Evolutionary conservation across 2,888 invertebrate genomes (phyloP).

Genomic region (Ornithoptera alexandrae): DNA sequence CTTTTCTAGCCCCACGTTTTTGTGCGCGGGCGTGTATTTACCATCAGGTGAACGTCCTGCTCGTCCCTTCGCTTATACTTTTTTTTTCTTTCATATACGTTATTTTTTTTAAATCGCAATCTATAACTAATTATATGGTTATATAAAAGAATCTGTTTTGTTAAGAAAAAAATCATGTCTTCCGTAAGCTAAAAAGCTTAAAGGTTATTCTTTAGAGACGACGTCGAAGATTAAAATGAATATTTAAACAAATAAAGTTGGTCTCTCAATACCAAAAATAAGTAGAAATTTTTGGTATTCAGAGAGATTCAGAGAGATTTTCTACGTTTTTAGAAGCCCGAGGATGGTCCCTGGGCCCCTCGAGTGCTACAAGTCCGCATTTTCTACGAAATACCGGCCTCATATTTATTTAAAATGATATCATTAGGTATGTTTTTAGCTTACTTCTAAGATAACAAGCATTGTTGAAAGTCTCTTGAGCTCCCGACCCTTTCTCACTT

Average conservation of each 20-base stretch:
- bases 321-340: slow-evolving; percentile 28
- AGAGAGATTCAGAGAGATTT: slow-evolving; percentile 22
- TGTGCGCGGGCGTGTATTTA: no score
- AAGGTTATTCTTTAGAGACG: slow-evolving; percentile 10
- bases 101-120: no score
- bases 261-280: slow-evolving; percentile 25
- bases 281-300: slow-evolving; percentile 3
- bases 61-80: no score
- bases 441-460: slow-evolving; percentile 78
- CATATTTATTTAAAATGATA: slow-evolving; percentile 73
- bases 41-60: no score
- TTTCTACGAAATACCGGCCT: slow-evolving; percentile 38
- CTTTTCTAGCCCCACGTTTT: no score
- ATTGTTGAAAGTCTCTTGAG: slow-evolving; percentile 79
- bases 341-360: slow-evolving; percentile 27
- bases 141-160: background rate
- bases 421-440: slow-evolving; percentile 73
- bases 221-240: slow-evolving; percentile 28
- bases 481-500: slow-evolving; percentile 77
- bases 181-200: no score
- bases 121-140: no score
- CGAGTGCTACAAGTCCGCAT: slow-evolving; percentile 27
- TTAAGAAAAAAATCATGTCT: background rate
- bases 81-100: no score
- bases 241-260: slow-evolving; percentile 31